These are phyloP conservation scores for Creontiades dilutus DNA, from an alignment of 2,888 invertebrate genomes.

Conservation along the genomic window DNA sequence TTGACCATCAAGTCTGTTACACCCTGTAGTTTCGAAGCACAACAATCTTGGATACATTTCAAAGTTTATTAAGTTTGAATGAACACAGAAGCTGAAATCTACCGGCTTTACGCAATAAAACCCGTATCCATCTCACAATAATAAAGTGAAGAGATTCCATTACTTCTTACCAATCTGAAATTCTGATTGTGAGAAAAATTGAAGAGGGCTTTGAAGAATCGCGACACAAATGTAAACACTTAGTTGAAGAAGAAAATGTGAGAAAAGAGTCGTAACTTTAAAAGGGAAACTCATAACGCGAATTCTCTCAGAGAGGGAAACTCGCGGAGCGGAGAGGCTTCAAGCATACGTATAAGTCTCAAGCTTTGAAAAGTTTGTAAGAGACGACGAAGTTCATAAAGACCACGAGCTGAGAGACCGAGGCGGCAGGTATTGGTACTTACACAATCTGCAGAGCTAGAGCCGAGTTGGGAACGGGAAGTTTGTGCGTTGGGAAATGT, in stretches of 20 bases:
- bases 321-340: background rate
- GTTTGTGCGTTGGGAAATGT: background rate
- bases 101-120: no score
- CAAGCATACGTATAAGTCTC: background rate
- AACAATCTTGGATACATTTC: no score
- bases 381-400: background rate
- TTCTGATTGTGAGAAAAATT: no score
- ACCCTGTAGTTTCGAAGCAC: no score
- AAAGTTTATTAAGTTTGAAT: no score
- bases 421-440: background rate
- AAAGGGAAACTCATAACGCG: background rate
- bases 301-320: conserved; percentile 5
- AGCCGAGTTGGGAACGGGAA: background rate
- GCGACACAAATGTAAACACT: no score
- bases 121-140: no score
- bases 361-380: background rate
- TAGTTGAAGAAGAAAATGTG: background rate
- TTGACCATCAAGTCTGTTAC: no score
- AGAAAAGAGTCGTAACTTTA: conserved; percentile 7
- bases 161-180: no score
- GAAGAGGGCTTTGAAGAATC: no score
- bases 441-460: background rate
- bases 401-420: background rate
- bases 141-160: no score
- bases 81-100: no score